Evolutionary conservation across 2,888 invertebrate species (phyloP).

Genomic region (Ligdia adustata): DNA sequence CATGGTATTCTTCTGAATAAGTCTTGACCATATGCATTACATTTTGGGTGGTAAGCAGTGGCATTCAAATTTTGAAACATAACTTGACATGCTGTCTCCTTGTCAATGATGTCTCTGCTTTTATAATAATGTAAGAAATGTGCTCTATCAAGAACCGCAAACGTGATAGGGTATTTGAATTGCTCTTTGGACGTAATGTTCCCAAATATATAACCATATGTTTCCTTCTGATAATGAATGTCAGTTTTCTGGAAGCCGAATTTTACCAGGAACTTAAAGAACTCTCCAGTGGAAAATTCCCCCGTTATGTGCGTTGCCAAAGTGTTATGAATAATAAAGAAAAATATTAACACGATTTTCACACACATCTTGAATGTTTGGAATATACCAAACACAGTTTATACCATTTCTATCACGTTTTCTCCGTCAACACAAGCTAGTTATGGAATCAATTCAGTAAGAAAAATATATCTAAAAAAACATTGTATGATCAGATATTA

Average conservation of each 20-base stretch:
- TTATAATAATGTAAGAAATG: constrained; percentile 96
- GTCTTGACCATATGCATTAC: constrained; percentile 90
- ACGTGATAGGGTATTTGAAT: constrained; percentile 88
- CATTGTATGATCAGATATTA: too few relatives aligned
- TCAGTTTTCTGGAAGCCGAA: constrained; percentile 99
- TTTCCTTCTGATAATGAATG: constrained; percentile 91
- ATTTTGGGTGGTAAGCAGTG: constrained; percentile 93
- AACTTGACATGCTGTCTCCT: constrained; percentile 89
- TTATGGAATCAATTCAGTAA: too few relatives aligned
- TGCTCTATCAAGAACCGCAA: constrained; percentile 95
- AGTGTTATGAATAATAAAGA: constrained; percentile 49
- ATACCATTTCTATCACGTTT: constrained; percentile 11
- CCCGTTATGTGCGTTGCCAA: constrained; percentile 70
- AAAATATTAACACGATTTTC: constrained; percentile 56
- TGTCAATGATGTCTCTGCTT: constrained; percentile 85
- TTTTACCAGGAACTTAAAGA: constrained; percentile 96
- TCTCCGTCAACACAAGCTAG: not conserved
- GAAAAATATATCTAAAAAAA: too few relatives aligned
- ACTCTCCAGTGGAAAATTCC: constrained; percentile 84
- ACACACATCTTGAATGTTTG: constrained; percentile 59
- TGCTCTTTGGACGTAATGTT: constrained; percentile 91
- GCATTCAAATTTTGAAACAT: constrained; percentile 94
- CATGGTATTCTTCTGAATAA: constrained; percentile 95
- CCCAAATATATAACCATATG: constrained; percentile 98
- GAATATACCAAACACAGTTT: constrained; percentile 7